phyloP scores from a whole-genome alignment of 1,140 invertebrate species.

The Hypothenemus hampei region DNA sequence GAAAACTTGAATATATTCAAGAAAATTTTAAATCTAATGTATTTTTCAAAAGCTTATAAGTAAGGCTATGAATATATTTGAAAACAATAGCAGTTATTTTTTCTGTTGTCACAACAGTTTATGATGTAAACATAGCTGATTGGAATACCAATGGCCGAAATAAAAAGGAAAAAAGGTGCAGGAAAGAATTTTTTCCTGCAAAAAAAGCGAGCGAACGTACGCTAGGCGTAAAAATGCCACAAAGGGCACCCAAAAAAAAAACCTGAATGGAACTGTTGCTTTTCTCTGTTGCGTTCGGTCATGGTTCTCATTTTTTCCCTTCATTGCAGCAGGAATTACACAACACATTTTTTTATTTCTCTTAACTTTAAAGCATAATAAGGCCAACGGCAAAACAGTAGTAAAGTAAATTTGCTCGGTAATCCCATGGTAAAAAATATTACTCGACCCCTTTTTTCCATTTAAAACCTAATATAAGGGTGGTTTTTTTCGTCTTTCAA shows the following conservation, averaged over 20 bases:
- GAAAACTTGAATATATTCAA: neutral
- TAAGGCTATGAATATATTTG: too few relatives aligned
- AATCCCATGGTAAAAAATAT: slow-evolving; percentile 3
- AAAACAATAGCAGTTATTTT: too few relatives aligned
- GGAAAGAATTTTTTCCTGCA: too few relatives aligned
- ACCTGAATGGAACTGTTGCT: too few relatives aligned
- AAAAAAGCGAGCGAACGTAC: too few relatives aligned
- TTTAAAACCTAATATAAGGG: slow-evolving; percentile 18
- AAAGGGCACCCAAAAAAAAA: neutral
- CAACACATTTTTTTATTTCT: neutral
- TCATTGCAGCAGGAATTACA: neutral
- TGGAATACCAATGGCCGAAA: neutral
- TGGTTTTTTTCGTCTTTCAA: slow-evolving; percentile 3
- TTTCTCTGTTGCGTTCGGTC: neutral
- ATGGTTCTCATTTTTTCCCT: neutral
- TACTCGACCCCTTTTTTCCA: slow-evolving; percentile 13
- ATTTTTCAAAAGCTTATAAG: neutral
- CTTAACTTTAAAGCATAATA: neutral
- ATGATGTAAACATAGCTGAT: neutral
- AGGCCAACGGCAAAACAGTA: neutral
- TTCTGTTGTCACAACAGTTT: neutral
- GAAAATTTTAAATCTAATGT: neutral
- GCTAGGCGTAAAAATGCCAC: neutral
- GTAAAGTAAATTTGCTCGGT: slow-evolving; percentile 8
- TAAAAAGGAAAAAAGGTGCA: neutral